Base-by-base conservation (phyloP, 2,888 invertebrate species). In the Nephrotoma appendiculata region DNA sequence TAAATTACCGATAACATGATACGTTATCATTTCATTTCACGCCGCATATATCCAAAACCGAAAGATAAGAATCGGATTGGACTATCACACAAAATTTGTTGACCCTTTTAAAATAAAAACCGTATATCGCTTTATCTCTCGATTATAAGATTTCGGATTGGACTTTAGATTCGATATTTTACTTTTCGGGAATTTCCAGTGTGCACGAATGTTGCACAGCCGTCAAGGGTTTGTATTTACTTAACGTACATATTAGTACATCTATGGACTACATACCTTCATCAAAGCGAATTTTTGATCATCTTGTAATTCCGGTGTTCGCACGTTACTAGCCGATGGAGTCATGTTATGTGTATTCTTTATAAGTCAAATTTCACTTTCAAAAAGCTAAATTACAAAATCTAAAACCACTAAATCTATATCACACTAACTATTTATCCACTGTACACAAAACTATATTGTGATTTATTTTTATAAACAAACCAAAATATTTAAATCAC, bases 281-380 rank as follows among this genome's bases (percentile, higher is more conserved):
- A 96, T 96, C 88, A 96, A 92, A 15, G 95, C 94, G 90, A 96
- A 96, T 88, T 94, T 93, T 89, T 96, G 95, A 89, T 95, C 95
- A 90, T 96, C 96, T 88, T 89, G 89, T 44, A 89, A 87, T 52
- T 88, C 88, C 9, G 88, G 89, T 85, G 57, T 85, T 43, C 86
- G 43, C 94, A 12, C n/a, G 2, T 41, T 84, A 42, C 12, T 84
- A n/a, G 84, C 84, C 84, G 84, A 42, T 42, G 84, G 84, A 3
- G 84, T 42, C 84, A 84, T 84, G n/a, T 5, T n/a, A n/a, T 44
- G 44, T 44, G 44, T 31, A 31, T 31, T 6, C 44, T 44, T 44
- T 44, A 44, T 44, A 44, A 31, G 2, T 31, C 52, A 52, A 52
- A 52, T 52, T 15, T 52, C 52, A 52, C 52, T 52, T 52, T n/a